These are phyloP conservation scores for Cyphomyrmex costatus DNA, from an alignment of 1,140 invertebrate species.

Conservation along the genomic window DNA sequence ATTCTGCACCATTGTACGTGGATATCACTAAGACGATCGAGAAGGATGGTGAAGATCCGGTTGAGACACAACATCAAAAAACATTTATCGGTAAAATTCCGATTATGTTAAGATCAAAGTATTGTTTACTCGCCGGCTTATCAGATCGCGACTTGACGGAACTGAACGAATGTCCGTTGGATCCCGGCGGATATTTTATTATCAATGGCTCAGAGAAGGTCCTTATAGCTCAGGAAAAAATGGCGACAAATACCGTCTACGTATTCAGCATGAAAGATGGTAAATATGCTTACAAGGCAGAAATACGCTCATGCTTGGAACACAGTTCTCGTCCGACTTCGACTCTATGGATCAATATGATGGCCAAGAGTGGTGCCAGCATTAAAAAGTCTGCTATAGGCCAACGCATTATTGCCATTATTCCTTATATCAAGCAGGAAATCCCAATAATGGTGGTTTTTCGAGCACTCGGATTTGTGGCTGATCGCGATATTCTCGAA, in stretches of 20 bases:
- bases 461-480: slow-evolving; percentile 98
- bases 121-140: slow-evolving; percentile 96
- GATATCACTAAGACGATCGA: slow-evolving; percentile 99
- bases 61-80: slow-evolving; percentile 95
- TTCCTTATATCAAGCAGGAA: slow-evolving; percentile 99
- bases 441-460: slow-evolving; percentile 99
- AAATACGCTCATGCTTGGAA: slow-evolving; percentile 98
- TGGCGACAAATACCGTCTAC: slow-evolving; percentile 99
- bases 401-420: slow-evolving; percentile 98
- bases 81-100: slow-evolving; percentile 99
- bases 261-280: slow-evolving; percentile 99
- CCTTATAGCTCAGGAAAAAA: slow-evolving; percentile 99
- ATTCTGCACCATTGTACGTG: slow-evolving; percentile 99
- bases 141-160: slow-evolving; percentile 99
- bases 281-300: slow-evolving; percentile 99
- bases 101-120: slow-evolving; percentile 99
- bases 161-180: slow-evolving; percentile 99
- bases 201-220: slow-evolving; percentile 99
- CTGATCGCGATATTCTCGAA: slow-evolving; percentile 99
- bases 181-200: slow-evolving; percentile 99
- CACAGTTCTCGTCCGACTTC: slow-evolving; percentile 97
- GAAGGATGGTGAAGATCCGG: slow-evolving; percentile 95
- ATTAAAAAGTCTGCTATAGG: slow-evolving; percentile 99
- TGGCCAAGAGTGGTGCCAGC: slow-evolving; percentile 97
- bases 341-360: slow-evolving; percentile 99